Conservation (phyloP, 1,140 invertebrate species). For the Nautilus pompilius region DNA sequence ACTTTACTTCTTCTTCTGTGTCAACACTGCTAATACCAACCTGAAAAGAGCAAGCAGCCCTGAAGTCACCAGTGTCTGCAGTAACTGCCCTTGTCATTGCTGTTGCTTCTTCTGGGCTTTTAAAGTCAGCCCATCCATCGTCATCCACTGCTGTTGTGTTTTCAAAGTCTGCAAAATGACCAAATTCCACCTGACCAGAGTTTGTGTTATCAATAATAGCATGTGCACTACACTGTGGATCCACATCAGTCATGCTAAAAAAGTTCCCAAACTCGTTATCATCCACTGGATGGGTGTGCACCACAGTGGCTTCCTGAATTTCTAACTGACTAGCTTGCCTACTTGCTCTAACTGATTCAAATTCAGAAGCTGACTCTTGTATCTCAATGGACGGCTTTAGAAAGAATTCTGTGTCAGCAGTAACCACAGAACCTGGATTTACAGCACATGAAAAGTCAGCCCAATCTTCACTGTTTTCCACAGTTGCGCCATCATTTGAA, state of each 20-base stretch:
- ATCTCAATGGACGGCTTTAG: background rate
- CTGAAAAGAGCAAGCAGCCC: too few relatives aligned
- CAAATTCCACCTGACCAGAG: slow-evolving; percentile 1
- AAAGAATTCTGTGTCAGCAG: background rate
- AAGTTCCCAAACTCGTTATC: slow-evolving; percentile 6
- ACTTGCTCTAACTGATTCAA: background rate
- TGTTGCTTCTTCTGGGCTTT: too few relatives aligned
- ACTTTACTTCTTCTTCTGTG: too few relatives aligned
- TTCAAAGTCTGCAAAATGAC: background rate
- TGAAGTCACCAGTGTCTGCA: too few relatives aligned
- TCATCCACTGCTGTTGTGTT: background rate
- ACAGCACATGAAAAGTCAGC: slow-evolving; percentile 1
- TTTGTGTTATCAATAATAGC: background rate
- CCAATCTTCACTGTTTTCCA: background rate
- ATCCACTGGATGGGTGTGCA: background rate
- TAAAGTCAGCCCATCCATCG: slow-evolving; percentile 21
- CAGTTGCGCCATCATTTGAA: background rate
- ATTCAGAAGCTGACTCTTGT: background rate
- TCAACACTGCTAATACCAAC: too few relatives aligned
- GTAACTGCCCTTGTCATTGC: too few relatives aligned
- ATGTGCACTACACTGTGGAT: background rate
- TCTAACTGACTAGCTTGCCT: background rate
- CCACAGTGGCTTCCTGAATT: background rate
- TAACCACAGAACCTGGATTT: background rate
- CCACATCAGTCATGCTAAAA: background rate